Evolutionary conservation across 2,888 invertebrate species (phyloP).

Genomic region (Cataglyphis rosenhaueri): DNA sequence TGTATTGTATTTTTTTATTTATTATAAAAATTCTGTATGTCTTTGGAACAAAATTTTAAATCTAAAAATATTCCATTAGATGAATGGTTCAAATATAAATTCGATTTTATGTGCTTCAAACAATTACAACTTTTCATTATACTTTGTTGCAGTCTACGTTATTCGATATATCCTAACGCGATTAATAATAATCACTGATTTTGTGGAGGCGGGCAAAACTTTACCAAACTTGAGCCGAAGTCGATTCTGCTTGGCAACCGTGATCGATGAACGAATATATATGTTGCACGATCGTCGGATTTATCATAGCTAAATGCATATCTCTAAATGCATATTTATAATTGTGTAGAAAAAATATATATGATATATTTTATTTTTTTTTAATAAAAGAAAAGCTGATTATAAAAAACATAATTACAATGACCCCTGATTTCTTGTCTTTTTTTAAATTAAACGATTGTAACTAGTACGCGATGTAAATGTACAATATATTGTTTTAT

Average conservation of each 20-base stretch:
- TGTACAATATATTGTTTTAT: not conserved
- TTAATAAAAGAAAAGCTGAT: not conserved
- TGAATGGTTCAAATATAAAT: not conserved
- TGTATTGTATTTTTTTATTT: not conserved
- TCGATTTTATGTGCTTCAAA: not conserved
- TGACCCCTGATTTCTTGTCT: not conserved
- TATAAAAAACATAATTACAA: not conserved
- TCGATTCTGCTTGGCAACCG: not conserved
- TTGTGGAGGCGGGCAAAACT: not conserved
- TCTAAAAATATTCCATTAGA: not conserved
- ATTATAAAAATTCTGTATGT: not conserved
- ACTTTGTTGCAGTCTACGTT: not conserved
- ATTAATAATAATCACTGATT: slow-evolving; percentile 12
- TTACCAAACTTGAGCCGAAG: not conserved
- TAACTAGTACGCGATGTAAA: not conserved
- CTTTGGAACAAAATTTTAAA: not conserved
- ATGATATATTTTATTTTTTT: not conserved
- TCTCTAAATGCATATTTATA: not conserved
- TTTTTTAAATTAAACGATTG: not conserved
- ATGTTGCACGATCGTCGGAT: not conserved
- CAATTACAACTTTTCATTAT: not conserved
- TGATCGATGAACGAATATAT: not conserved
- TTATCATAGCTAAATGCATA: not conserved
- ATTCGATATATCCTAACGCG: slow-evolving; percentile 3
- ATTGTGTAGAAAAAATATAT: not conserved